Conservation (phyloP, 2,888 invertebrate species). For the Troilus luridus region DNA sequence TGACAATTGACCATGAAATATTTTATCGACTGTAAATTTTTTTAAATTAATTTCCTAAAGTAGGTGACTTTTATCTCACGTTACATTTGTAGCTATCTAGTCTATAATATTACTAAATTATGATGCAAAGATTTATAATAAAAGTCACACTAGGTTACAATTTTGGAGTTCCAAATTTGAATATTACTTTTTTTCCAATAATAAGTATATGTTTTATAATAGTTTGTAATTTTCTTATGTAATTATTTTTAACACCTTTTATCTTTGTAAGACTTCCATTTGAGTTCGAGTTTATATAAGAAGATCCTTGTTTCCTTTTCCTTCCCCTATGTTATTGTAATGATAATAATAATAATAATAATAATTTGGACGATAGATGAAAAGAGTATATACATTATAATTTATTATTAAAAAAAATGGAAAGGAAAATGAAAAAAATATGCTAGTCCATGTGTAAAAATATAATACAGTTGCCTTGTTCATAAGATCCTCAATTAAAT, state of each 20-base stretch:
- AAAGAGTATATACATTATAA: conserved; percentile 35
- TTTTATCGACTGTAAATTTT: conserved; percentile 27
- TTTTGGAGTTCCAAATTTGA: background rate
- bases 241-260: conserved; percentile 9
- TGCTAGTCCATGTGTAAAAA: conserved; percentile 48
- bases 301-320: conserved; percentile 20
- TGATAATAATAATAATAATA: conserved; percentile 30
- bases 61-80: conserved; percentile 49
- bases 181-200: conserved; percentile 20
- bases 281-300: conserved; percentile 19
- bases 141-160: conserved; percentile 49
- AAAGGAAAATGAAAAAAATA: conserved; percentile 41
- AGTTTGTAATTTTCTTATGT: conserved; percentile 46
- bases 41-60: conserved; percentile 40
- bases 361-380: conserved; percentile 31
- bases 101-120: conserved; percentile 42
- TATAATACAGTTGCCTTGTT: conserved; percentile 47
- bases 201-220: conserved; percentile 30
- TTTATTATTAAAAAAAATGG: conserved; percentile 28
- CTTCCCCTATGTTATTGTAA: conserved; percentile 36
- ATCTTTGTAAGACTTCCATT: conserved; percentile 25
- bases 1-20: conserved; percentile 47
- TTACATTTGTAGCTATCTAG: conserved; percentile 45
- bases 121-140: conserved; percentile 32
- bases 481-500: conserved; percentile 42